These are phyloP conservation scores for Thunnus maccoyii DNA, from an alignment of 2,113 vertebrate species.

Conservation along the genomic window DNA sequence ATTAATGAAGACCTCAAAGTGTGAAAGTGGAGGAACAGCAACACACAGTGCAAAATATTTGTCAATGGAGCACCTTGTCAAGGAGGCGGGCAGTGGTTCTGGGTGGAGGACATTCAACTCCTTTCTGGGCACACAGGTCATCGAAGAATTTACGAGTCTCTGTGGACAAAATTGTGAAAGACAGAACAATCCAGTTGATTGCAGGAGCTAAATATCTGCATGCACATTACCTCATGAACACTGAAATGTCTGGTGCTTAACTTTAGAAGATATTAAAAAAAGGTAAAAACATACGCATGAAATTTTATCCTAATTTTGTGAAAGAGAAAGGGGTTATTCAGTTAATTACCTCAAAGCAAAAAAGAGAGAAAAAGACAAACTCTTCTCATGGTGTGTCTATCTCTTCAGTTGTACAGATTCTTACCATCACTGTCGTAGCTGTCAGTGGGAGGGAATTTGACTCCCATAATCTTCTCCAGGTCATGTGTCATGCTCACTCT, in stretches of 20 bases:
- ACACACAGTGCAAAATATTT: background rate
- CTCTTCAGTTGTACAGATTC: background rate
- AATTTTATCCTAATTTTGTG: background rate
- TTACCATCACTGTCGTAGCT: constrained; percentile 82
- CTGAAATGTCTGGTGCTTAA: too few relatives aligned
- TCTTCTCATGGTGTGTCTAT: background rate
- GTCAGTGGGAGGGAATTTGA: constrained; percentile 90
- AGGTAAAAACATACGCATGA: background rate
- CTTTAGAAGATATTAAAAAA: background rate
- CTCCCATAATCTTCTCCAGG: constrained; percentile 90
- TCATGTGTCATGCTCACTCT: constrained; percentile 93
- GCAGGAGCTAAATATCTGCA: too few relatives aligned
- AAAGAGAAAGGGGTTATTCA: background rate
- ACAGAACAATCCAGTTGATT: too few relatives aligned
- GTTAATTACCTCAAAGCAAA: background rate
- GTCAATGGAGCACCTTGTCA: constrained; percentile 89
- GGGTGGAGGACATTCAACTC: constrained; percentile 92
- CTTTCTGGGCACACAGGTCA: constrained; percentile 89
- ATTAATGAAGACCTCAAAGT: background rate
- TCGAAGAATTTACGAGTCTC: constrained; percentile 96
- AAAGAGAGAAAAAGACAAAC: background rate
- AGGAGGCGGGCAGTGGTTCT: constrained; percentile 96
- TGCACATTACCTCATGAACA: background rate
- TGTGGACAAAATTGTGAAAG: constrained; percentile 62
- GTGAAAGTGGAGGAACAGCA: background rate